Base-by-base conservation (phyloP, 2,888 invertebrate species). In the Tetheella fluctuosa region DNA sequence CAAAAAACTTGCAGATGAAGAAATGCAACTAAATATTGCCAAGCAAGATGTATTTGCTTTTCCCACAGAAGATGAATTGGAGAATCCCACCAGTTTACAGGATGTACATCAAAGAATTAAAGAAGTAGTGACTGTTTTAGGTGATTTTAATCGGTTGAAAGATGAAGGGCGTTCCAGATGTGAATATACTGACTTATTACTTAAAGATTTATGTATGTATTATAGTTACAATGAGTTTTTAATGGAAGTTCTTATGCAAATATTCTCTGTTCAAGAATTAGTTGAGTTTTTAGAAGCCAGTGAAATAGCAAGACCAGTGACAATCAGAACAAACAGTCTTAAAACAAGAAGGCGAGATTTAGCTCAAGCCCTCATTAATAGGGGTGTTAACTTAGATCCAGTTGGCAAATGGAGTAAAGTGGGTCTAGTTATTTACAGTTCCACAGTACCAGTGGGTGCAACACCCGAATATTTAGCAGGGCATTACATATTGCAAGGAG, bases 381-480 rank as follows among this genome's bases (percentile, higher is more conserved):
- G 99, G 78, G 99, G 99, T 23, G 98, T 99, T 0, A 99, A 99
- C 94, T 94, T 99, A 67, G 99, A 99, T 91, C 99, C 99, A 0
- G 95, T 99, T 61, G 99, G 99, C 6, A 98, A 99, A 86, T 99
- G 99, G 99, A 98, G 98, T 56, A 99, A 99, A 93, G 98, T 99
- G 23, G 99, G 99, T 13, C 94, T 99, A 37, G 98, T 99, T 1
- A 95, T 99, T 10, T 99, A 98, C 86, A 98, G 97, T 70, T 97
- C 99, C 0, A 97, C 98, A 80, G 99, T 99, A 0, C 99, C 99
- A 0, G 94, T 99, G 74, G 99, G 99, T 67, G 99, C 99, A 1
- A 99, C 99, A 0, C 99, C 99, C 0, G 99, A 99, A 91, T 99
- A 99, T 93, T 94, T 99, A 67, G 99, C 99, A 54, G 99, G 99